Evolutionary conservation across 2,888 invertebrate species (phyloP).

Genomic region (Mellilla xanthometata): DNA sequence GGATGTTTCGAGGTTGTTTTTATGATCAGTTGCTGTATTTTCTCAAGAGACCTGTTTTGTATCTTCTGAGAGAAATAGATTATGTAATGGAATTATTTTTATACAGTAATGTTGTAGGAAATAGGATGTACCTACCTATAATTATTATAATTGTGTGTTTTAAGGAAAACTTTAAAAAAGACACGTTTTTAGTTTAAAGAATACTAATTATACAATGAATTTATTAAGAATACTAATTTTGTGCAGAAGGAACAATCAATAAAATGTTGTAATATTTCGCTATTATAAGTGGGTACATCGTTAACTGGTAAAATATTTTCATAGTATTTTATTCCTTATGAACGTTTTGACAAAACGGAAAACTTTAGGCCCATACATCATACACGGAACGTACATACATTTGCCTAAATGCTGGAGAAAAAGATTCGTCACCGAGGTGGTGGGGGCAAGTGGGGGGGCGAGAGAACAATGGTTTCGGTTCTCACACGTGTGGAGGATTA

Average conservation of each 20-base stretch:
- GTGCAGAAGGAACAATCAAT: no score
- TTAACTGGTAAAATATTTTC: no score
- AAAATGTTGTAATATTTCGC: no score
- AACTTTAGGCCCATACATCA: slow-evolving; percentile 15
- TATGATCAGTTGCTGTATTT: slow-evolving; percentile 8
- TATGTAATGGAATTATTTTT: slow-evolving; percentile 4
- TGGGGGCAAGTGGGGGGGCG: slow-evolving; percentile 69
- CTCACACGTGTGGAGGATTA: slow-evolving; percentile 84
- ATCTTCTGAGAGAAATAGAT: slow-evolving; percentile 2
- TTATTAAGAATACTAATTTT: no score
- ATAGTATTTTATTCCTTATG: neutral
- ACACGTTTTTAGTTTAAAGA: no score
- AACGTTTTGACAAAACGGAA: slow-evolving; percentile 13
- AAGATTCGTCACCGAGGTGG: slow-evolving; percentile 81
- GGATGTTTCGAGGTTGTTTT: neutral
- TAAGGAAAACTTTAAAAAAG: no score
- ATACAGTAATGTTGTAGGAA: neutral
- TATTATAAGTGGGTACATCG: no score
- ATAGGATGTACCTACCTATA: no score
- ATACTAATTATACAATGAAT: no score
- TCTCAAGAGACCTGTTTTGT: slow-evolving; percentile 5
- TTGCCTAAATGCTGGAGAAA: slow-evolving; percentile 77
- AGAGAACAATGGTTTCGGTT: slow-evolving; percentile 84
- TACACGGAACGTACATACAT: slow-evolving; percentile 40
- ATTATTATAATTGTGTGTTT: no score